A percentile compares a stretch with the other conserved stretches of the same genome.
phyloP scores from a whole-genome alignment of 2,113 vertebrate species.

The Phodopus roborovskii region DNA sequence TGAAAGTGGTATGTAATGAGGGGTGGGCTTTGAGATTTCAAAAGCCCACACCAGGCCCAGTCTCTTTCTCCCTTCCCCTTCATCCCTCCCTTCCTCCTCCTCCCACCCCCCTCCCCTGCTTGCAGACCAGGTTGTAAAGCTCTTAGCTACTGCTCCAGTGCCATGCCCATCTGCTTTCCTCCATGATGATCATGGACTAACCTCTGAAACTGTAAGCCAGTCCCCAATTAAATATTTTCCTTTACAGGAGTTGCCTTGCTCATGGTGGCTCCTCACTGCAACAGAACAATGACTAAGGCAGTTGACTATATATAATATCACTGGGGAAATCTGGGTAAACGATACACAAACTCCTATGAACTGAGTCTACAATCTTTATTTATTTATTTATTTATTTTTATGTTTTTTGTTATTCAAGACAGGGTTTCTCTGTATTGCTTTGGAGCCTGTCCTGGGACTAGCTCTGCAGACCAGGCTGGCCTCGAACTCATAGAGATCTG shows the following conservation, averaged over 20 bases:
- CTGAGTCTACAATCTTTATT: not conserved
- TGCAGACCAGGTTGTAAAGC: not conserved
- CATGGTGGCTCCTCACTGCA: not conserved
- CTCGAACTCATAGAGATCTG: no score
- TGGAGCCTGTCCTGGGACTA: no score
- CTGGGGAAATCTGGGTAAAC: not conserved
- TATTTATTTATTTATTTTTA: no score
- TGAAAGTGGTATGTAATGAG: not conserved
- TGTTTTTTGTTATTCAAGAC: no score
- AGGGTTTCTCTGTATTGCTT: no score
- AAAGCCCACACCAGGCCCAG: not conserved
- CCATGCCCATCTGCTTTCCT: not conserved
- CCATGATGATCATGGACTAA: not conserved
- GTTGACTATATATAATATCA: not conserved
- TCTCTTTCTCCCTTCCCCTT: not conserved
- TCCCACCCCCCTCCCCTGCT: not conserved
- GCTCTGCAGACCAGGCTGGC: no score
- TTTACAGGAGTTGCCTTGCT: not conserved
- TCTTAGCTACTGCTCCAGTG: not conserved
- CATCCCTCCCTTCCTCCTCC: no score
- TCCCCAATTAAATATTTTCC: not conserved
- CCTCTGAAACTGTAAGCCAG: not conserved
- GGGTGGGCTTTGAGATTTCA: not conserved
- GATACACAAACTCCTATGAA: not conserved
- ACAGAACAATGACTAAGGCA: not conserved